Evolutionary conservation across 2,797 vertebrate species (phyloP).

Genomic region (Halcyon leucocephala): DNA sequence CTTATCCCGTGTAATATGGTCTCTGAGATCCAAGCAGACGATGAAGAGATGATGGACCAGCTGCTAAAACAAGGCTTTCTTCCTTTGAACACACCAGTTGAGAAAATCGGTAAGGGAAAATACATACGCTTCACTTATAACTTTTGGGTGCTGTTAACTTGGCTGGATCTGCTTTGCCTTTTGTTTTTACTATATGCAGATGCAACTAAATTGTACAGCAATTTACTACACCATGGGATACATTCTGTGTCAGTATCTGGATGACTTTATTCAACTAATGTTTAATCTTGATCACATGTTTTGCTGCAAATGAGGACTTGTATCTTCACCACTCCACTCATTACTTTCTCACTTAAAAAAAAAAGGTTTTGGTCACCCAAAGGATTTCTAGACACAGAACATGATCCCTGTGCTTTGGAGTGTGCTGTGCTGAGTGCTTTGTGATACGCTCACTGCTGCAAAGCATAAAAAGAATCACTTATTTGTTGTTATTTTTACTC

Average conservation of each 20-base stretch:
- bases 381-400: background rate
- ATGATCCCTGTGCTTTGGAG: background rate
- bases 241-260: background rate
- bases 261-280: background rate
- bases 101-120: constrained; percentile 87
- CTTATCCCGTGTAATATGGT: constrained; percentile 99
- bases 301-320: background rate
- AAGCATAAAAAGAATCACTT: background rate
- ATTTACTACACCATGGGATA: background rate
- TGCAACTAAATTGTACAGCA: background rate
- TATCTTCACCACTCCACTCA: background rate
- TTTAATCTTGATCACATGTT: background rate
- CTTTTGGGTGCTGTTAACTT: background rate
- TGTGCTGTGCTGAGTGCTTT: background rate
- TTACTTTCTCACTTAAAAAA: background rate
- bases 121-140: accelerated
- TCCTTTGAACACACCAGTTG: constrained; percentile 94
- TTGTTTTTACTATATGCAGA: background rate
- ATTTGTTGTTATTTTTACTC: background rate
- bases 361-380: background rate
- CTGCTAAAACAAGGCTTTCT: constrained; percentile 96
- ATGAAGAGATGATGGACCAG: constrained; percentile 95
- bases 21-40: constrained; percentile 96
- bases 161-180: background rate
- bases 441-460: background rate